Conservation (phyloP, 2,888 invertebrate genomes). For the Craniophora ligustri region DNA sequence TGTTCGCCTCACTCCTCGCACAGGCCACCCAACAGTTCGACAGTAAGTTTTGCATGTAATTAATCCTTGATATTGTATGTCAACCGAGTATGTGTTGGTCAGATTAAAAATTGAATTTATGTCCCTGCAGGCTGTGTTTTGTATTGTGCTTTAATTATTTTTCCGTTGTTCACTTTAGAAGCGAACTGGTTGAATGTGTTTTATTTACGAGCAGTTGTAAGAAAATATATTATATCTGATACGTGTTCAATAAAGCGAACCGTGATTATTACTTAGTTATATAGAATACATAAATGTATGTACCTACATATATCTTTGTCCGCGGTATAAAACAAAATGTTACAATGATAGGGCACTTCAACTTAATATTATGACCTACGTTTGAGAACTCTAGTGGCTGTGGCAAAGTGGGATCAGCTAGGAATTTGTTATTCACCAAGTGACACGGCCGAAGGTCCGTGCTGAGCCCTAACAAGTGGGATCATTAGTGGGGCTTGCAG, state of each 20-base stretch:
- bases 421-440: conserved; percentile 86
- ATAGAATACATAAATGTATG: too few relatives aligned
- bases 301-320: too few relatives aligned
- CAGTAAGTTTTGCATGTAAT: conserved; percentile 69
- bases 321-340: conserved; percentile 16
- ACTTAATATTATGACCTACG: conserved; percentile 60
- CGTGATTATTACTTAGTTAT: too few relatives aligned
- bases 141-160: conserved; percentile 22
- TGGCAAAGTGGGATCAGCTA: conserved; percentile 74
- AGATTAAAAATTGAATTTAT: conserved; percentile 43
- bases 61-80: conserved; percentile 49
- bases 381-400: conserved; percentile 64
- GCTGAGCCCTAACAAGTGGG: conserved; percentile 87
- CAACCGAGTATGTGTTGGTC: conserved; percentile 17
- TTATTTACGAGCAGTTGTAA: too few relatives aligned
- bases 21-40: conserved; percentile 87
- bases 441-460: conserved; percentile 85
- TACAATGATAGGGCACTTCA: conserved; percentile 44
- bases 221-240: too few relatives aligned
- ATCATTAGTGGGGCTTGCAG: conserved; percentile 81
- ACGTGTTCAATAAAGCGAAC: too few relatives aligned
- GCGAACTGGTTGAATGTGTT: too few relatives aligned
- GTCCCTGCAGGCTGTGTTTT: conserved; percentile 14
- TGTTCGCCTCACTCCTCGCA: conserved; percentile 86
- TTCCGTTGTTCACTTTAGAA: conserved; percentile 1